A percentile compares a stretch with the other conserved stretches of the same genome.
Conservation (phyloP, 2,797 vertebrate species). For the Pangasius sanitwongsei region DNA sequence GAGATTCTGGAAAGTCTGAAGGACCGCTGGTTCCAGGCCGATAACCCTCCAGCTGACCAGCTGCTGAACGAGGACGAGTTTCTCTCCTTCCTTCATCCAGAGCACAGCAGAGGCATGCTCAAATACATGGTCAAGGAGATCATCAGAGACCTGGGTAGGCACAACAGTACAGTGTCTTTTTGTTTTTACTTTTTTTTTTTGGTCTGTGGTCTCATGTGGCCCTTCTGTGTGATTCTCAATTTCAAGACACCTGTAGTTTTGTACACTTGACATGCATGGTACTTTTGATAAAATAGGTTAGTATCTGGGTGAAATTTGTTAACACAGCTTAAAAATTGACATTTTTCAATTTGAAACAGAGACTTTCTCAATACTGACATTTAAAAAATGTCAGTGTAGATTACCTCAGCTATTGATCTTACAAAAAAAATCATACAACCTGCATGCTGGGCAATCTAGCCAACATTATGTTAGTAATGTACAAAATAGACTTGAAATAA, state of each 20-base stretch:
- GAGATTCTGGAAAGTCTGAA: constrained; percentile 95
- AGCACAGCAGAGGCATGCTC: constrained; percentile 94
- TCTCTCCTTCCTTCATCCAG: constrained; percentile 92
- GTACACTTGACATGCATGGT: neutral
- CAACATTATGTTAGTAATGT: neutral
- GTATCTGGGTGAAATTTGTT: neutral
- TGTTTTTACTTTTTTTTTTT: neutral
- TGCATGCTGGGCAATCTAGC: neutral
- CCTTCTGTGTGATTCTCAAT: neutral
- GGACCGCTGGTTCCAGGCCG: constrained; percentile 97
- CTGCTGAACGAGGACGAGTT: constrained; percentile 91
- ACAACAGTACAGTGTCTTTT: neutral
- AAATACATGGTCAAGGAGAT: constrained; percentile 98
- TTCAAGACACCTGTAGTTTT: neutral
- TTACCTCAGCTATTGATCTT: neutral
- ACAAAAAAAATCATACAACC: neutral
- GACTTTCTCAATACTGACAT: neutral
- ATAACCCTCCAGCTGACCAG: constrained; percentile 88
- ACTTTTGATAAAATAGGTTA: neutral
- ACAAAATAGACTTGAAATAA: neutral
- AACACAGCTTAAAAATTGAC: neutral
- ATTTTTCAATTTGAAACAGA: neutral
- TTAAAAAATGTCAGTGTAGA: neutral
- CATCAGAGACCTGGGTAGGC: constrained; percentile 86
- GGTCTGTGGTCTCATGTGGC: neutral